Evolutionary conservation across 2,113 vertebrate species (phyloP), one percentile per base, ranked within the genome.

Genomic region (Helogale parvula): DNA sequence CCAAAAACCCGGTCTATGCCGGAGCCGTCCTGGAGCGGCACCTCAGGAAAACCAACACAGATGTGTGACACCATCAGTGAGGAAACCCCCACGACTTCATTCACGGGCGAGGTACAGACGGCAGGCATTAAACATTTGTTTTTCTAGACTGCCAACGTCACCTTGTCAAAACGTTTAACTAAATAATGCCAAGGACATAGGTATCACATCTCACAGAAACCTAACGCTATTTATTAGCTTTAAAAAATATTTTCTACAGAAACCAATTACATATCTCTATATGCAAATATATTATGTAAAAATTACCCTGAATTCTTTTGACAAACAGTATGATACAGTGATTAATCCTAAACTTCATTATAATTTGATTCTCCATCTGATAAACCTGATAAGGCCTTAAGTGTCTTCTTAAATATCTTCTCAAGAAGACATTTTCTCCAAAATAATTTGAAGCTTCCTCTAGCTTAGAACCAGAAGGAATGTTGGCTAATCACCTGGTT

Each of bases 21-120:
- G 52, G 25, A 76, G 31, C 7, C 23, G 0, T 3, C 6, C 25
- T 16, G 15, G 4, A 9, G 35, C 27, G 35, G 25, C 1, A 2
- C 23, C 60, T 17, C 52, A 25, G 33, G 38, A 79, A 87, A 86
- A 35, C 17, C 41, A 19, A 11, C 7, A 23, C 0, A 0, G 14
- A 27, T 1, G 11, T 16, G 23, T 9, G 33, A 52, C 16, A 13
- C 38, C 19, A 7, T 1, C 6, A n/a, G 1, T 7, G 1, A 33
- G 60, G 23, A 72, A 72, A 38, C 2, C 66, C 57, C 1, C 45
- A 63, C 33, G 63, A 9, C 29, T 95, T 96, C 92, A 96, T 84
- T 97, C 35, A 19, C 17, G 13, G 29, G 12, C 57, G 31, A 89
- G 47, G 57, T 12, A 31, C 41, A 33, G 16, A 33, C 5, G 47